Evolutionary conservation across 2,797 vertebrate genomes (phyloP).

Genomic region (Clarias platycephalus): DNA sequence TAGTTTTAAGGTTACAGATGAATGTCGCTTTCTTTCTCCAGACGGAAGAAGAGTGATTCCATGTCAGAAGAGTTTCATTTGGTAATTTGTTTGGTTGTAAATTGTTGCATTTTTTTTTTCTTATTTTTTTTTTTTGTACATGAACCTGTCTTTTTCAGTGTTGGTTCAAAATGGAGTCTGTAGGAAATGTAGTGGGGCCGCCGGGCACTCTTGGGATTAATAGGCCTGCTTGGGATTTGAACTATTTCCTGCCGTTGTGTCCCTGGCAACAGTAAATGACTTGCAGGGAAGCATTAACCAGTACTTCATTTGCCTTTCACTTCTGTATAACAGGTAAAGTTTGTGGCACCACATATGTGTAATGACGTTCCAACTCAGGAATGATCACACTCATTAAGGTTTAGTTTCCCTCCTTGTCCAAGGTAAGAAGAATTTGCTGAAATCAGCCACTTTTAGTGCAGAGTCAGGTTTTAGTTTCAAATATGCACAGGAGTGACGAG

Average conservation of each 20-base stretch:
- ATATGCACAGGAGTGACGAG: not conserved
- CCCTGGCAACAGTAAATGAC: conserved; percentile 58
- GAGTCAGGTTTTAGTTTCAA: conserved; percentile 1
- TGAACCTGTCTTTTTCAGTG: not conserved
- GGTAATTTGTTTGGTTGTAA: too few species aligned
- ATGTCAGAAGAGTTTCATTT: not conserved
- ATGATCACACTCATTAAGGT: too few species aligned
- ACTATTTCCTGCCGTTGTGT: conserved; percentile 56
- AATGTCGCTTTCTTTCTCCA: not conserved
- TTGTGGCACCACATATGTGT: not conserved
- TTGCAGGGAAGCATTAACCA: conserved; percentile 56
- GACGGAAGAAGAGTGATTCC: not conserved
- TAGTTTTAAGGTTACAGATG: not conserved
- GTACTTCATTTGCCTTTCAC: conserved; percentile 43
- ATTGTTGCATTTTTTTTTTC: not conserved
- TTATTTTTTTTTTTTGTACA: not conserved
- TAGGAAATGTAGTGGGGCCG: not conserved
- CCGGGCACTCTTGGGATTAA: conserved; percentile 21
- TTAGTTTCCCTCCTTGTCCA: not conserved
- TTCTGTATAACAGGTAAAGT: conserved; percentile 19
- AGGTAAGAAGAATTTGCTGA: not conserved
- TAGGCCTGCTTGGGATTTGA: conserved; percentile 42
- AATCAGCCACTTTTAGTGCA: conserved; percentile 6
- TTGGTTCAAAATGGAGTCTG: not conserved
- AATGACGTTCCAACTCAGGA: not conserved